Evolutionary conservation across 2,888 invertebrate species (phyloP).

Genomic region (Anoplius nigerrimus): DNA sequence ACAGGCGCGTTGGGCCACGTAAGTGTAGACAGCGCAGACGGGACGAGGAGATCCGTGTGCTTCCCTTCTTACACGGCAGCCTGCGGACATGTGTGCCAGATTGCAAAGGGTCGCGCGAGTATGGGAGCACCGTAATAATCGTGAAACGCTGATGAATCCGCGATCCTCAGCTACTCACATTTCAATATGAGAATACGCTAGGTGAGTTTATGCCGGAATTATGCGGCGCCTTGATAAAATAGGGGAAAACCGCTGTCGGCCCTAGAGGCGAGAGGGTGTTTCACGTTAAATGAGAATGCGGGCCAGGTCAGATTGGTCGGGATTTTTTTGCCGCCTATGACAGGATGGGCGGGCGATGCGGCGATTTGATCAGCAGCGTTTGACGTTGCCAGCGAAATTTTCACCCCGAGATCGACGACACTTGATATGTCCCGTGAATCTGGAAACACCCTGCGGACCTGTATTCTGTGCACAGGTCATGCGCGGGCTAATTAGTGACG

Average conservation of each 20-base stretch:
- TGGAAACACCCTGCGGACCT: conserved; percentile 31
- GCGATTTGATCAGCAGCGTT: too few relatives aligned
- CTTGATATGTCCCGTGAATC: conserved; percentile 30
- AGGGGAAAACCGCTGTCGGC: too few relatives aligned
- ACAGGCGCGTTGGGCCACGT: conserved; percentile 6
- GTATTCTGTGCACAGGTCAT: conserved; percentile 23
- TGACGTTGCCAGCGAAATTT: too few relatives aligned
- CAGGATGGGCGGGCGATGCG: too few relatives aligned
- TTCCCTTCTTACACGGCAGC: too few relatives aligned
- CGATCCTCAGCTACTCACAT: conserved; percentile 3
- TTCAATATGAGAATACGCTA: background rate
- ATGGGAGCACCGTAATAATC: conserved; percentile 25
- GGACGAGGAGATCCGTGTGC: too few relatives aligned
- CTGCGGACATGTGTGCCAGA: too few relatives aligned
- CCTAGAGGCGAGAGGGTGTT: background rate
- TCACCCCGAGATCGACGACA: conserved; percentile 16
- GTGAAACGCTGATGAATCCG: conserved; percentile 26
- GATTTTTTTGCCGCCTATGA: too few relatives aligned
- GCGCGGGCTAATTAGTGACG: conserved; percentile 40
- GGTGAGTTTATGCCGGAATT: too few relatives aligned
- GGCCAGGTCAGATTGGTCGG: too few relatives aligned
- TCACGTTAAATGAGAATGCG: background rate
- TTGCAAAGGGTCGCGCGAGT: background rate
- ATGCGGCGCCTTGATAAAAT: too few relatives aligned
- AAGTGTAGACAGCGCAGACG: too few relatives aligned